Conservation (phyloP, 2,888 invertebrate genomes). For the Mythimna albipuncta region DNA sequence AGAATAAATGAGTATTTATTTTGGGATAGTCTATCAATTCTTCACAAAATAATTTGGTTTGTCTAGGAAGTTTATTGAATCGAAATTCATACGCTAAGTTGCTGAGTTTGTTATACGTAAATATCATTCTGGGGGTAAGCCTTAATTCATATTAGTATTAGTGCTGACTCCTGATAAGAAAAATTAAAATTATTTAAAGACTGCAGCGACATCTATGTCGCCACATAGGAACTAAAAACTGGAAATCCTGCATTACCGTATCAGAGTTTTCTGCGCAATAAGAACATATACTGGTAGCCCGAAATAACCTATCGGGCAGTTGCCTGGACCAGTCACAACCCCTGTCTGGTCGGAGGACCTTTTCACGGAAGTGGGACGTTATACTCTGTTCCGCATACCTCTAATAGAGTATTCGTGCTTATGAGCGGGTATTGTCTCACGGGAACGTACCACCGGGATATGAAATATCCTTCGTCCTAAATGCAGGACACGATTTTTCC, state of each 20-base stretch:
- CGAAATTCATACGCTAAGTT: not conserved
- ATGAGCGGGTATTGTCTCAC: not conserved
- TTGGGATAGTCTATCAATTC: not conserved
- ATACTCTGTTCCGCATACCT: too few species aligned
- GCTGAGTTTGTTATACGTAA: not conserved
- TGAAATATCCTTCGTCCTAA: not conserved
- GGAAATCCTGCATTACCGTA: too few species aligned
- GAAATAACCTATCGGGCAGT: too few species aligned
- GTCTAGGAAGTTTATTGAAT: not conserved
- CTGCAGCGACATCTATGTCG: too few species aligned
- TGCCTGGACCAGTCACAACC: too few species aligned
- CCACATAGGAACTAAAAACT: too few species aligned
- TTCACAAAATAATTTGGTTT: not conserved
- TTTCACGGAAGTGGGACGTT: too few species aligned
- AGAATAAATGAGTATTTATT: slow-evolving; percentile 12
- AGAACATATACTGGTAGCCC: too few species aligned
- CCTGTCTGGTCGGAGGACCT: too few species aligned
- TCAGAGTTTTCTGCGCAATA: too few species aligned
- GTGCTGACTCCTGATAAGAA: not conserved
- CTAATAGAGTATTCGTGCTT: not conserved
- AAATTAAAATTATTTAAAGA: too few species aligned
- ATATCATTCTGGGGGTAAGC: not conserved
- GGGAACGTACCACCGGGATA: not conserved
- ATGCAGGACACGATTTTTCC: not conserved
- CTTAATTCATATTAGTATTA: not conserved